Conservation (phyloP, 2,888 invertebrate genomes). For the Trileptium ribeirensis region DNA sequence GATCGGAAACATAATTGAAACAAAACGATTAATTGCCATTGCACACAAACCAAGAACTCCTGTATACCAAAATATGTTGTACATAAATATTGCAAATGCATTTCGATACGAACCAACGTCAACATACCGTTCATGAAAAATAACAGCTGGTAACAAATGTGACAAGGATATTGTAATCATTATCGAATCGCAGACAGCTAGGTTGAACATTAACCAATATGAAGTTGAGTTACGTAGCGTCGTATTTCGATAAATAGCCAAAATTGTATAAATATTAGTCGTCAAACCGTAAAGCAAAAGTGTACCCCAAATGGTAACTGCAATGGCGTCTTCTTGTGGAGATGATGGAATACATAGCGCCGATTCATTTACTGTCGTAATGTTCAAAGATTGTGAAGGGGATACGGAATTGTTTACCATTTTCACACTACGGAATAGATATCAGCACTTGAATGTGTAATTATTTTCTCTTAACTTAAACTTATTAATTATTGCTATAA, state of each 20-base stretch:
- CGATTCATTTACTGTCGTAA: no score
- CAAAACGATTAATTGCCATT: constrained; percentile 48
- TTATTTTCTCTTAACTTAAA: no score
- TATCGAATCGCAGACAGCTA: constrained; percentile 20
- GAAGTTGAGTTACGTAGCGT: constrained; percentile 16
- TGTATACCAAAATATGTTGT: constrained; percentile 48
- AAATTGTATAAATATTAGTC: constrained; percentile 17
- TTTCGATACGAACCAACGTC: constrained; percentile 24
- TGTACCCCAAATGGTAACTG: constrained; percentile 12
- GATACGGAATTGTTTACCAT: no score
- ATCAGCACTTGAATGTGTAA: no score
- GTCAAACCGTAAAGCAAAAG: constrained; percentile 21
- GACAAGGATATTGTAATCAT: constrained; percentile 21
- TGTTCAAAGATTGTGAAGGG: no score
- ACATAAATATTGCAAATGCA: constrained; percentile 44
- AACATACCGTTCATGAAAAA: neutral
- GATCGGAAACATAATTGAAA: constrained; percentile 46
- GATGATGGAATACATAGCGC: neutral
- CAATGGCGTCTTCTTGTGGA: constrained; percentile 5
- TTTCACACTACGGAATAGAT: no score
- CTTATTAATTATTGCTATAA: no score
- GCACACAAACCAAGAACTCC: constrained; percentile 45
- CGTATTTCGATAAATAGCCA: neutral
- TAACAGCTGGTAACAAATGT: constrained; percentile 21
- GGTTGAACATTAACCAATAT: constrained; percentile 24